These are phyloP conservation scores for Naja naja DNA, from an alignment of 2,113 vertebrate genomes.

Conservation along the genomic window DNA sequence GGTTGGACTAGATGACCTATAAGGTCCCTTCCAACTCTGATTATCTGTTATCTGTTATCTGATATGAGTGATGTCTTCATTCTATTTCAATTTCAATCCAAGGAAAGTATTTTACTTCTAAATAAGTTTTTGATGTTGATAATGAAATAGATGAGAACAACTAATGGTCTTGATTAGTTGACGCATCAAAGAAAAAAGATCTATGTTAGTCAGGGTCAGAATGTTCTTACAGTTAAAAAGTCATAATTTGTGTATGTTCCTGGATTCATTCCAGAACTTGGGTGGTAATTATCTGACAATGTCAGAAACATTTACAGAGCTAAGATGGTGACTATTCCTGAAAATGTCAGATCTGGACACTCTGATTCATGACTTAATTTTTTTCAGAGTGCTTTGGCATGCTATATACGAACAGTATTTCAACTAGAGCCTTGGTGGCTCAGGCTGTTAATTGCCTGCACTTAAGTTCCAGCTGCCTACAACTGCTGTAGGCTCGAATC, in stretches of 20 bases:
- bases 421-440: too few relatives aligned
- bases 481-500: too few relatives aligned
- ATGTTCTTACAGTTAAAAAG: not conserved
- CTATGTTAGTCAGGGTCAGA: not conserved
- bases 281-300: not conserved
- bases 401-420: not conserved
- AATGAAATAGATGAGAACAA: not conserved
- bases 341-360: not conserved
- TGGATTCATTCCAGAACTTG: not conserved
- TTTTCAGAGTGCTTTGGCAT: not conserved
- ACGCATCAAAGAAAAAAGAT: not conserved
- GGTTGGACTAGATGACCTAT: too few relatives aligned
- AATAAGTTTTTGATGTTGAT: not conserved
- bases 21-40: too few relatives aligned
- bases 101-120: not conserved
- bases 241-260: not conserved
- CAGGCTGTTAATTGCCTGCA: too few relatives aligned
- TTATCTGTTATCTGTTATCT: too few relatives aligned
- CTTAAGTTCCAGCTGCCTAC: too few relatives aligned
- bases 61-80: not conserved
- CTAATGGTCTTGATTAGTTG: not conserved
- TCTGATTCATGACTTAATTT: not conserved
- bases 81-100: not conserved
- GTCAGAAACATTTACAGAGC: not conserved
- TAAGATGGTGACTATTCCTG: not conserved